These are phyloP conservation scores for Anhinga rufa DNA, from an alignment of 2,113 vertebrate genomes.

Conservation along the genomic window DNA sequence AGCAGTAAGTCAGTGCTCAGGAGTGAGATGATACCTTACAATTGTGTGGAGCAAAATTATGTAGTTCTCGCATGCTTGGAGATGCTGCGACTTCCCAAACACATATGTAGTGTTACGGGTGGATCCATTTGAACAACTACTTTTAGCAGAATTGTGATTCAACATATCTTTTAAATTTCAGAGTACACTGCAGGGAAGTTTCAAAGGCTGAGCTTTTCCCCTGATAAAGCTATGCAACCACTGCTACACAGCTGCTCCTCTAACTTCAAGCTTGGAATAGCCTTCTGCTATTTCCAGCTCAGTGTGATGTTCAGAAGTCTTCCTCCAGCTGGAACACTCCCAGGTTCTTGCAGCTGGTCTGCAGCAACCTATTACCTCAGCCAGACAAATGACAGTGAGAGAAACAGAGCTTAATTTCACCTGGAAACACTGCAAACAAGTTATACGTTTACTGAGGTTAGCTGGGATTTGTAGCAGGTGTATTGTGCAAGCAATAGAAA, in stretches of 20 bases:
- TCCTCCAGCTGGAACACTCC: not conserved
- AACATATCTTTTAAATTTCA: not conserved
- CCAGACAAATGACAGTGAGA: not conserved
- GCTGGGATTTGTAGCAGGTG: not conserved
- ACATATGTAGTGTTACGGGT: rapidly evolving
- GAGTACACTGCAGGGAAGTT: not conserved
- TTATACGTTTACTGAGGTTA: not conserved
- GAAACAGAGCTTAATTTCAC: not conserved
- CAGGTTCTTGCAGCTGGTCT: not conserved
- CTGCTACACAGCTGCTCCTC: not conserved
- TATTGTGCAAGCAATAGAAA: not conserved
- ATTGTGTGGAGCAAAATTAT: not conserved
- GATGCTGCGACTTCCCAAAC: not conserved
- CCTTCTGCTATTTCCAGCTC: not conserved
- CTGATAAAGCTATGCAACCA: not conserved
- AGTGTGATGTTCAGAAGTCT: not conserved
- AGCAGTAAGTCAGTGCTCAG: not conserved
- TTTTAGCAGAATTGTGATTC: not conserved
- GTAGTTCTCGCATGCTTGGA: not conserved
- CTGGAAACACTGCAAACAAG: not conserved
- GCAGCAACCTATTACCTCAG: not conserved
- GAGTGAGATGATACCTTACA: not conserved
- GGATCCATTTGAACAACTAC: not conserved
- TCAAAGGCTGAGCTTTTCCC: not conserved
- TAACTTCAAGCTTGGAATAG: not conserved